phyloP scores from a whole-genome alignment of 2,888 invertebrate genomes.

The Zhengitettix transpicula region DNA sequence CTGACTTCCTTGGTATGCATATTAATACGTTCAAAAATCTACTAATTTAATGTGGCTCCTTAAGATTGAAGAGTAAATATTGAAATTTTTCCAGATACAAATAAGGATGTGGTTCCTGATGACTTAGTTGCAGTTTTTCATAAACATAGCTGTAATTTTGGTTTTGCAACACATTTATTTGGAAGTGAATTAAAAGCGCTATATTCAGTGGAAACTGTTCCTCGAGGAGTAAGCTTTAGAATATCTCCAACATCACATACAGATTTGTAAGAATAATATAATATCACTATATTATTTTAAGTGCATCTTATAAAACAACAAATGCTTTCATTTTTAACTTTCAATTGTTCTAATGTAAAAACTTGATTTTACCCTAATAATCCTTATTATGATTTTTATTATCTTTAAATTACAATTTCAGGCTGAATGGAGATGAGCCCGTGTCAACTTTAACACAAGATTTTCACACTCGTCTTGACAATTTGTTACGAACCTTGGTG shows the following conservation, averaged over 20 bases:
- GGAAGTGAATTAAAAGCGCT: conserved; percentile 78
- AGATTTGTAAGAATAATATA: conserved; percentile 33
- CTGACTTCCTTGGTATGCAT: conserved; percentile 52
- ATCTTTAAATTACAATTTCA: conserved; percentile 15
- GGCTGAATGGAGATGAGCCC: conserved; percentile 65
- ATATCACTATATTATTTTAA: not conserved
- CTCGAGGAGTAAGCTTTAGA: conserved; percentile 63
- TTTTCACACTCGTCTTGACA: conserved; percentile 86
- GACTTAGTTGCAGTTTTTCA: conserved; percentile 86
- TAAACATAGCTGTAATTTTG: conserved; percentile 83
- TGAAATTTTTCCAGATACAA: conserved; percentile 47
- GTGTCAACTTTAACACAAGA: conserved; percentile 85
- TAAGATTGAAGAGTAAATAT: not conserved
- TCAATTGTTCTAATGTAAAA: not conserved
- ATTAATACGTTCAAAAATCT: not conserved
- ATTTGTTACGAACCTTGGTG: conserved; percentile 75
- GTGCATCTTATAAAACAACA: too few species aligned
- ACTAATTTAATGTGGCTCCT: not conserved
- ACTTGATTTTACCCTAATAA: not conserved
- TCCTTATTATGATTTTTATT: not conserved
- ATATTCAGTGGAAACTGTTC: conserved; percentile 55
- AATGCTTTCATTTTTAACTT: too few species aligned
- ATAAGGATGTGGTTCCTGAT: conserved; percentile 82
- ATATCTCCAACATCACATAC: conserved; percentile 81
- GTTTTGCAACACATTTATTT: conserved; percentile 93